Conservation (phyloP, 92 coral and sea anemone genomes). For the Zoanthus gigantus region DNA sequence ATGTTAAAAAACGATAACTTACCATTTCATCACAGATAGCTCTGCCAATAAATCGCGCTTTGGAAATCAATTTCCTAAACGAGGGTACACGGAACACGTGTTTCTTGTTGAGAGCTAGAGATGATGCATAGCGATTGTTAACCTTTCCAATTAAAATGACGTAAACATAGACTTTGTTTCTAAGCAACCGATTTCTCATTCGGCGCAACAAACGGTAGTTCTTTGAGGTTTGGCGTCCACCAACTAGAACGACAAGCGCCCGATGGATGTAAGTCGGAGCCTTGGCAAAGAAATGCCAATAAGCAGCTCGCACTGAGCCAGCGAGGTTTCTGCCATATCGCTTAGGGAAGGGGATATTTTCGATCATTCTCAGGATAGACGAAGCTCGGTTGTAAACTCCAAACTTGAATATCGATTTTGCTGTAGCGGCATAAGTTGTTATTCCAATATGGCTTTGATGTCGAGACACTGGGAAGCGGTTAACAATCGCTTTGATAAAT, state of each 20-base stretch:
- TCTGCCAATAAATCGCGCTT: constrained; percentile 33
- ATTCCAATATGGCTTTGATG: constrained; percentile 92
- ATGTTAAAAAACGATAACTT: background rate
- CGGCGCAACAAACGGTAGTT: constrained; percentile 3
- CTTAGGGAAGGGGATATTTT: constrained; percentile 59
- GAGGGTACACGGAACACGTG: constrained; percentile 24
- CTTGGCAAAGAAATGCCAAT: constrained; percentile 65
- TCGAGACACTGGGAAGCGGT: constrained; percentile 81
- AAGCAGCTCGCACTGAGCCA: constrained; percentile 69
- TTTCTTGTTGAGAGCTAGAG: constrained; percentile 14
- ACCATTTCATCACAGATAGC: constrained; percentile 51
- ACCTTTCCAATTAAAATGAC: constrained; percentile 10
- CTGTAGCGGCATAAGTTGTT: constrained; percentile 72
- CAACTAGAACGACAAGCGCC: constrained; percentile 73
- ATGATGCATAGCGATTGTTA: constrained; percentile 8
- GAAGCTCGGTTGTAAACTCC: background rate
- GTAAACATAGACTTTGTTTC: constrained; percentile 19
- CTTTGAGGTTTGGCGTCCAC: constrained; percentile 62
- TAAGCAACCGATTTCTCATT: constrained; percentile 11
- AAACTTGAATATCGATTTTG: constrained; percentile 66
- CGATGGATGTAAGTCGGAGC: constrained; percentile 87
- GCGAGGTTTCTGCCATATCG: constrained; percentile 81
- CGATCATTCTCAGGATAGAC: constrained; percentile 18
- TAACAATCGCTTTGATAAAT: constrained; percentile 73
- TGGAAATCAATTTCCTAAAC: constrained; percentile 15